phyloP scores from a whole-genome alignment of 1,140 invertebrate species.

The Neelides sp. region DNA sequence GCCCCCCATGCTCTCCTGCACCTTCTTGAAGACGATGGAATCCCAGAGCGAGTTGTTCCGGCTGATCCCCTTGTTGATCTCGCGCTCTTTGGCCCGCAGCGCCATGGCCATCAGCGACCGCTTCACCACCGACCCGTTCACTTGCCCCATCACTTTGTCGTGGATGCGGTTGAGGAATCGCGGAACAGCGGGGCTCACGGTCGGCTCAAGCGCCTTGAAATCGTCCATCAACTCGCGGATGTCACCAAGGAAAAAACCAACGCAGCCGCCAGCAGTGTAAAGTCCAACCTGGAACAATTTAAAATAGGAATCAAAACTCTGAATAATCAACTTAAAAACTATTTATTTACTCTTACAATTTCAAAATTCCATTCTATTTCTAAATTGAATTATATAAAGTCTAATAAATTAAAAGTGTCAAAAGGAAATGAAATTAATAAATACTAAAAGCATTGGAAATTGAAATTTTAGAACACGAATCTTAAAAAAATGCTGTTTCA shows the following conservation, averaged over 20 bases:
- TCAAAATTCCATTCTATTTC: too few species aligned
- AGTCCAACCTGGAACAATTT: slow-evolving; percentile 41
- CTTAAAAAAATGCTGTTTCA: too few species aligned
- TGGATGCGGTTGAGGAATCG: background rate
- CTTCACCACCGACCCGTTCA: slow-evolving; percentile 63
- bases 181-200: background rate
- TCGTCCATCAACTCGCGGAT: background rate
- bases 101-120: slow-evolving; percentile 69
- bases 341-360: too few species aligned
- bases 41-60: slow-evolving; percentile 80
- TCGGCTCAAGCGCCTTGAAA: background rate
- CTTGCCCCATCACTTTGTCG: slow-evolving; percentile 39
- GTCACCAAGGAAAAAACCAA: background rate
- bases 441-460: too few species aligned
- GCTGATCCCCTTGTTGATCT: slow-evolving; percentile 72
- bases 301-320: too few species aligned
- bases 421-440: too few species aligned
- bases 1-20: background rate
- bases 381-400: too few species aligned
- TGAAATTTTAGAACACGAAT: too few species aligned
- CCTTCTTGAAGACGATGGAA: slow-evolving; percentile 48
- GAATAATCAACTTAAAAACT: too few species aligned
- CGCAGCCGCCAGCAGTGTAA: slow-evolving; percentile 72
- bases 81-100: slow-evolving; percentile 65
- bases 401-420: too few species aligned